These are phyloP conservation scores for Idaea aversata DNA, from an alignment of 2,888 invertebrate genomes.

Conservation along the genomic window DNA sequence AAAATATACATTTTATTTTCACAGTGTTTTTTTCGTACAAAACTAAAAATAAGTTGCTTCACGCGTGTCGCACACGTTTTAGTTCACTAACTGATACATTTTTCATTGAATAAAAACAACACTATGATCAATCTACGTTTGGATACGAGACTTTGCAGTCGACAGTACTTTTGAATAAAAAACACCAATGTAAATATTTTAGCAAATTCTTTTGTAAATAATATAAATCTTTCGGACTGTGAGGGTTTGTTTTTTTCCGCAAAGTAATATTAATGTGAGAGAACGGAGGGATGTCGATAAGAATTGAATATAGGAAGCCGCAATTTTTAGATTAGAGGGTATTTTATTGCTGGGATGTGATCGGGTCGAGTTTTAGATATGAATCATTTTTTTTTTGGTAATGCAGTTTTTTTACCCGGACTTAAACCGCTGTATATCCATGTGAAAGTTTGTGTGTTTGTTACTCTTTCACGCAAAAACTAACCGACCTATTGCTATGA, in stretches of 20 bases:
- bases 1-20: not conserved
- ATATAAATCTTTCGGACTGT: constrained; percentile 25
- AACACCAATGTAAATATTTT: constrained; percentile 17
- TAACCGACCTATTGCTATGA: too few relatives aligned
- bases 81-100: constrained; percentile 15
- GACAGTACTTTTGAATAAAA: constrained; percentile 10
- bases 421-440: not conserved
- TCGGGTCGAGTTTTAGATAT: not conserved
- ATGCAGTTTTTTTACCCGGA: not conserved
- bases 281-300: constrained; percentile 22
- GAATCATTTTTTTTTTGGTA: not conserved
- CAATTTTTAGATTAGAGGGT: constrained; percentile 7
- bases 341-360: not conserved
- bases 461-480: too few relatives aligned
- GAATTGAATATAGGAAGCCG: constrained; percentile 18
- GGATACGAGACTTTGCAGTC: not conserved
- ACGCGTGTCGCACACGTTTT: constrained; percentile 15
- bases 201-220: constrained; percentile 25
- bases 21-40: not conserved
- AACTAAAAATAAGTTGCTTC: constrained; percentile 9
- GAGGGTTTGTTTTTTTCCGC: constrained; percentile 25
- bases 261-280: constrained; percentile 24
- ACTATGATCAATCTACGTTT: constrained; percentile 7
- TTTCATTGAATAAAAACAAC: constrained; percentile 16
- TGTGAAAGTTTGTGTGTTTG: too few relatives aligned